phyloP scores from a whole-genome alignment of 2,113 vertebrate genomes.

The Lagopus muta region DNA sequence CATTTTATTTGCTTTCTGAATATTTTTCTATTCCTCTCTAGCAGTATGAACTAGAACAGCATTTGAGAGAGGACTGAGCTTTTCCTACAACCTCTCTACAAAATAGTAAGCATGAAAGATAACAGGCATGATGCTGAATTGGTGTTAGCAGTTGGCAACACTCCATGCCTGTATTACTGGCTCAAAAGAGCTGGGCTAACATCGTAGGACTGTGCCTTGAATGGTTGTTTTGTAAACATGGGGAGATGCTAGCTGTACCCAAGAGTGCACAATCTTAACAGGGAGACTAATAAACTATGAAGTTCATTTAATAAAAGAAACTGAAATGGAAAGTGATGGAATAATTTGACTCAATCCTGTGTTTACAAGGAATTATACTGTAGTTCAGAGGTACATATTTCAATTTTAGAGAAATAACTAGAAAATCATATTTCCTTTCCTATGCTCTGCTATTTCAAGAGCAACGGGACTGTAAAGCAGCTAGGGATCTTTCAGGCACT shows the following conservation, averaged over 20 bases:
- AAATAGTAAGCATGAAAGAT: not conserved
- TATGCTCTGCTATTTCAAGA: not conserved
- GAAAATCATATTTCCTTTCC: not conserved
- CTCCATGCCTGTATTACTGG: not conserved
- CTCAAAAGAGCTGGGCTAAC: not conserved
- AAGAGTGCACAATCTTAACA: not conserved
- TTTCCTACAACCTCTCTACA: not conserved
- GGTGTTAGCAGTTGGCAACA: not conserved
- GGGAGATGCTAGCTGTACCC: not conserved
- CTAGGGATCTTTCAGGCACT: not conserved
- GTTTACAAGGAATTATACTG: not conserved
- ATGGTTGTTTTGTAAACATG: not conserved
- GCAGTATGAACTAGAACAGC: not conserved
- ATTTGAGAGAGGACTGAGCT: not conserved
- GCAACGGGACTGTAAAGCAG: not conserved
- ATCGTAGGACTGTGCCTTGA: not conserved
- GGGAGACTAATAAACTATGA: not conserved
- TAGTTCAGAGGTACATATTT: not conserved
- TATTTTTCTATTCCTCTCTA: not conserved
- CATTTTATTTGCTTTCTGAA: not conserved
- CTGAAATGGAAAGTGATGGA: not conserved
- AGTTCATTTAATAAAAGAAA: not conserved
- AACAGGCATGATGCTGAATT: not conserved
- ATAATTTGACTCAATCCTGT: fast-evolving
- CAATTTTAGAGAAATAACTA: not conserved